A percentile compares a stretch with the other conserved stretches of the same genome.
phyloP scores from a whole-genome alignment of 2,797 vertebrate species.

The Labroides dimidiatus region DNA sequence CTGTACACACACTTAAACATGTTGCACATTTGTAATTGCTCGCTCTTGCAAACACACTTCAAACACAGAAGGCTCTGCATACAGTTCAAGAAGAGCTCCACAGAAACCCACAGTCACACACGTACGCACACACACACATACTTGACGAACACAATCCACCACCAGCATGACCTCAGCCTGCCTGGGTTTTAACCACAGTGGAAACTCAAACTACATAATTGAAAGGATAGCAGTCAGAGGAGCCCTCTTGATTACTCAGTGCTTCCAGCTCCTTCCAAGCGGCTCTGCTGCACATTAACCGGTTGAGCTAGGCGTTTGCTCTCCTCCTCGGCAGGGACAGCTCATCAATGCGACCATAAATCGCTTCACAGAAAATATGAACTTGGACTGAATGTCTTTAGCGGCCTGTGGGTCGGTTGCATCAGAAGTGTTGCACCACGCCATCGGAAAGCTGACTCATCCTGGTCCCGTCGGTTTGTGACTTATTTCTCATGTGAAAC shows the following conservation, averaged over 20 bases:
- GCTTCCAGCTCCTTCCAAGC: slow-evolving; percentile 73
- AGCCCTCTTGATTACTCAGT: slow-evolving; percentile 79
- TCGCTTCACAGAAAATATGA: slow-evolving; percentile 68
- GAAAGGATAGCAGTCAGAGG: slow-evolving; percentile 75
- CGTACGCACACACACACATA: slow-evolving; percentile 36
- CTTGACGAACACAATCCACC: slow-evolving; percentile 60
- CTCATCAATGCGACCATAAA: slow-evolving; percentile 75
- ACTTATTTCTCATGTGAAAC: slow-evolving; percentile 70
- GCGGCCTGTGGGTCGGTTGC: slow-evolving; percentile 54
- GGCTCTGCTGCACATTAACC: slow-evolving; percentile 73
- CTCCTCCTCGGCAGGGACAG: slow-evolving; percentile 54
- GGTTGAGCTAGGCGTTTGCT: slow-evolving; percentile 59
- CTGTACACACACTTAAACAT: slow-evolving; percentile 48
- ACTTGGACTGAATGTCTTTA: slow-evolving; percentile 69
- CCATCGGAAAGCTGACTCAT: slow-evolving; percentile 77
- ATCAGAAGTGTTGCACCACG: slow-evolving; percentile 57
- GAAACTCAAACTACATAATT: slow-evolving; percentile 83
- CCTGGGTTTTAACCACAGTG: slow-evolving; percentile 69
- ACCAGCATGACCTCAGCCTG: slow-evolving; percentile 71
- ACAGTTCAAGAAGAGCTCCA: slow-evolving; percentile 3
- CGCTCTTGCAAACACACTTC: slow-evolving; percentile 48
- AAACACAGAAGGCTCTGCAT: slow-evolving; percentile 25
- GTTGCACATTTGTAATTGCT: slow-evolving; percentile 62
- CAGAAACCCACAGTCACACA: slow-evolving; percentile 36
- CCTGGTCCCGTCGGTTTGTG: slow-evolving; percentile 58